Base-by-base conservation (phyloP, 2,888 invertebrate genomes). In the Linnaemya vulpina region DNA sequence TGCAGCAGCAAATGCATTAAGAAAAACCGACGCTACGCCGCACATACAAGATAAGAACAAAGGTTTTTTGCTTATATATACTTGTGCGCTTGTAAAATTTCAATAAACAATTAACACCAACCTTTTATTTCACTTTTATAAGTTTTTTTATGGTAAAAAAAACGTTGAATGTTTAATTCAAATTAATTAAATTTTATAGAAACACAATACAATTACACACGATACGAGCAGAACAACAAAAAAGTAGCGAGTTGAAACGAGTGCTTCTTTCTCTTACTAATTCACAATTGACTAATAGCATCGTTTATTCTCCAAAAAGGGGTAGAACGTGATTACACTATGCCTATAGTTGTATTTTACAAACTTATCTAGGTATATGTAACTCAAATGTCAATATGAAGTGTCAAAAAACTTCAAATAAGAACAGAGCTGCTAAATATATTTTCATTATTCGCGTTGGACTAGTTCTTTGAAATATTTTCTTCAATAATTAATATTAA, bases 201-300 rank as follows among this genome's bases (percentile, higher is more conserved):
- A 85, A 78, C 80, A 68, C 71, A 79, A 86, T 53, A 81, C 81
- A 81, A 86, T 53, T 78, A 77, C 63, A 81, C 78, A 83, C 78
- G 63, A 81, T 67, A 86, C 76, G 74, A 83, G 77, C 40, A 71
- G 78, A 83, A 70, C 81, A 87, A 60, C 84, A 87, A 84, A 87
- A 82, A 87, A 84, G 68, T 81, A 87, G 68, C 77, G 83, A 86
- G 65, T 78, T 71, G 67, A 83, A 51, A 77, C 81, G 86, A 76
- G 20, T 73, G 71, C 76, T 80, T 75, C 60, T 75, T 83, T 70
- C 30, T 11, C 5, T 40, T 1, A 38, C 7, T 55, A 58, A 75
- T 63, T 68, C 77, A 77, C 60, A n/a, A 15, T 1, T 55, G 17
- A 63, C 20, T 74, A 68, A 79, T 83, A 65, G 7, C 70, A 11